A percentile compares a stretch with the other conserved stretches of the same genome.
Conservation (phyloP, 2,888 invertebrate species). For the Caenorhabditis sp. region DNA sequence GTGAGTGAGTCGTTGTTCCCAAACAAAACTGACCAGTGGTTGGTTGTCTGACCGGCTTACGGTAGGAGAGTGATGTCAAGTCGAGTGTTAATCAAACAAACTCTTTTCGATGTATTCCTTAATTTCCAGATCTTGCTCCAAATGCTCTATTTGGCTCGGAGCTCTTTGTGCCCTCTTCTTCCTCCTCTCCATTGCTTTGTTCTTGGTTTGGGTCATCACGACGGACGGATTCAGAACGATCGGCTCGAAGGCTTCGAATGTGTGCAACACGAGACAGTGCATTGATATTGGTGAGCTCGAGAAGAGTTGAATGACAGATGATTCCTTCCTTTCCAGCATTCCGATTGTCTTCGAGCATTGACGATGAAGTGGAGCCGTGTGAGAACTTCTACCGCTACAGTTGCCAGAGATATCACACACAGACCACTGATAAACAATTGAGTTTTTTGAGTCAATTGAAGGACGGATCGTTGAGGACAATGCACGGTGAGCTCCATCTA, state of each 20-base stretch:
- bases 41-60: constrained; percentile 15
- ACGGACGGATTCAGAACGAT: constrained; percentile 64
- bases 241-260: constrained; percentile 52
- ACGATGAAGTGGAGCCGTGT: constrained; percentile 63
- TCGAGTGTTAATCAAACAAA: constrained; percentile 28
- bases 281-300: constrained; percentile 62
- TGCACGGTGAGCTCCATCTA: constrained; percentile 37
- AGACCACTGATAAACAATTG: constrained; percentile 52
- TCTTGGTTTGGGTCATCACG: constrained; percentile 67
- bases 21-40: constrained; percentile 5
- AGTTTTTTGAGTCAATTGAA: constrained; percentile 57
- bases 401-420: constrained; percentile 62
- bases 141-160: constrained; percentile 59
- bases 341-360: constrained; percentile 63
- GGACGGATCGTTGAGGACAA: constrained; percentile 48
- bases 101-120: no score
- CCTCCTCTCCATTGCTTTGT: constrained; percentile 59
- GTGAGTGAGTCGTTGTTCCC: constrained; percentile 15
- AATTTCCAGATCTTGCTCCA: constrained; percentile 56
- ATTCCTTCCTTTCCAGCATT: constrained; percentile 57
- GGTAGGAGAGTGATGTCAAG: constrained; percentile 30
- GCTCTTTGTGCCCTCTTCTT: constrained; percentile 60
- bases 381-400: constrained; percentile 69
- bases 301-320: neutral
- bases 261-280: constrained; percentile 66